These are phyloP conservation scores for Idaea aversata DNA, from an alignment of 2,888 invertebrate species.

Conservation along the genomic window DNA sequence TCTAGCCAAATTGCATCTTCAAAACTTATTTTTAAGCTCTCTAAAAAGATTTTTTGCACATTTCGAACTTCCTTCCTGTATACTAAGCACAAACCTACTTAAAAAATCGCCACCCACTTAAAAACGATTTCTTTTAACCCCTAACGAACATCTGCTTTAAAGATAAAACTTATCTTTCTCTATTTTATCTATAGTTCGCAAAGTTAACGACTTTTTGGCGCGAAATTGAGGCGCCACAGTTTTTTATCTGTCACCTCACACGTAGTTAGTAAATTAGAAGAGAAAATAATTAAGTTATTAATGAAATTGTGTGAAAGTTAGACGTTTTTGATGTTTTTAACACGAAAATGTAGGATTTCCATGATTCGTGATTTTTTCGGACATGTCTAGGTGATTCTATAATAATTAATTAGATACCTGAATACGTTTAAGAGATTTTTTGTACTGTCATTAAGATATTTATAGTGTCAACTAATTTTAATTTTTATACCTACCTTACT, in stretches of 20 bases:
- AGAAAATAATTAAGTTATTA: conserved; percentile 25
- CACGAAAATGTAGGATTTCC: background rate
- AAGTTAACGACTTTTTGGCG: conserved; percentile 53
- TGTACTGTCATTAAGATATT: too few species aligned
- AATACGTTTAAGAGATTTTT: too few species aligned
- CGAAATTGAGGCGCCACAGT: conserved; percentile 62
- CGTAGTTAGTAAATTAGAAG: conserved; percentile 48
- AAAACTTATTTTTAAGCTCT: background rate
- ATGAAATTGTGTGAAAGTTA: background rate
- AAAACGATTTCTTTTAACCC: conserved; percentile 16
- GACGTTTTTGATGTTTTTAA: background rate
- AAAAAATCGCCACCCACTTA: conserved; percentile 16
- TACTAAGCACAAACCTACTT: background rate
- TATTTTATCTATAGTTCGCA: conserved; percentile 53
- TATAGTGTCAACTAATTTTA: too few species aligned
- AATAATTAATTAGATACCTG: too few species aligned
- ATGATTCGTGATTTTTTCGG: background rate
- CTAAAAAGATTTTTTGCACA: background rate
- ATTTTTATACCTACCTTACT: too few species aligned
- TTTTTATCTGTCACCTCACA: conserved; percentile 53
- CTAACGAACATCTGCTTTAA: conserved; percentile 46
- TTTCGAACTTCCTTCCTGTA: background rate
- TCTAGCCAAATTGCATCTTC: too few species aligned
- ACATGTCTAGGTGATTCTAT: background rate
- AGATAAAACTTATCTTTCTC: conserved; percentile 43